Conservation (phyloP, 2,888 invertebrate genomes). For the Nemapogon koenigi region DNA sequence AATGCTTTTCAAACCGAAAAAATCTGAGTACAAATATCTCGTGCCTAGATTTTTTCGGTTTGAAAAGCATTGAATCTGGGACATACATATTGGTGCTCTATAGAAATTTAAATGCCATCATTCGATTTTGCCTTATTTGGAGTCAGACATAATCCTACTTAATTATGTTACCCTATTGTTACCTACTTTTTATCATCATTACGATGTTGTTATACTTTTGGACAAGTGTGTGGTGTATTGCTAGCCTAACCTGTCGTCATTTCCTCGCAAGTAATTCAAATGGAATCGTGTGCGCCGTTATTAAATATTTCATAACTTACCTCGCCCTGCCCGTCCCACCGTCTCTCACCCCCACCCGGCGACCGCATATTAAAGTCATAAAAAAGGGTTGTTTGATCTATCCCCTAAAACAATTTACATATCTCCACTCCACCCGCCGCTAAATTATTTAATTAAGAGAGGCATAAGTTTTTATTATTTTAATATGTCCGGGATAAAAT, state of each 20-base stretch:
- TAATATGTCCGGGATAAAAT: constrained; percentile 63
- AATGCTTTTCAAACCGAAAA: no score
- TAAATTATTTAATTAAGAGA: constrained; percentile 68
- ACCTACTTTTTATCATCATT: no score
- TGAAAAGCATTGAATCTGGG: no score
- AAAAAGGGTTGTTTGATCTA: constrained; percentile 68
- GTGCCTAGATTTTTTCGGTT: no score
- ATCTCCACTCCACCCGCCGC: constrained; percentile 61
- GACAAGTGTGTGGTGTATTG: no score
- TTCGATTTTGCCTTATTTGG: no score
- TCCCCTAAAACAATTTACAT: constrained; percentile 68
- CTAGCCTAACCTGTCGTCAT: constrained; percentile 52
- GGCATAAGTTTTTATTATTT: constrained; percentile 68
- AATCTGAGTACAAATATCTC: no score
- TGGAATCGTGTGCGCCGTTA: constrained; percentile 65
- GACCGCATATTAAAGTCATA: constrained; percentile 67
- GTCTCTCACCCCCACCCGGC: constrained; percentile 33
- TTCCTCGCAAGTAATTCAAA: constrained; percentile 66
- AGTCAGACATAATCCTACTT: no score
- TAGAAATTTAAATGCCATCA: no score
- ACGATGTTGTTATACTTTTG: no score
- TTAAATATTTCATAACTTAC: constrained; percentile 67
- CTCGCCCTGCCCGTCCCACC: constrained; percentile 27
- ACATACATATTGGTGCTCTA: no score
- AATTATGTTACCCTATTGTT: no score